Evolutionary conservation across 2,797 vertebrate genomes (phyloP).

Genomic region (Gambusia yucatana): DNA sequence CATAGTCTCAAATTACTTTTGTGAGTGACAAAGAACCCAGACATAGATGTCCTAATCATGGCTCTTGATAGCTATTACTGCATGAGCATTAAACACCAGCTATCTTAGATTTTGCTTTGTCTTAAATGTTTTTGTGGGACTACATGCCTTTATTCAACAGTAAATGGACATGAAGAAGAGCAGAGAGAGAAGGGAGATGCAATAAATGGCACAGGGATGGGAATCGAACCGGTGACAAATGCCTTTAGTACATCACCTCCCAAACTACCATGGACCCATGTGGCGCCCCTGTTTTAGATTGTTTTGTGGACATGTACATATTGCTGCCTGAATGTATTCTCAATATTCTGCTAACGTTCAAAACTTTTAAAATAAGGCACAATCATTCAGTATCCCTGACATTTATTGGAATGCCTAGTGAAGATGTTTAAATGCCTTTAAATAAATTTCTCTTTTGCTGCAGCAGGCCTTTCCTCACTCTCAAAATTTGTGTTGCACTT

Average conservation of each 20-base stretch:
- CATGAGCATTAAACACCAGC: slow-evolving; percentile 5
- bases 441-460: background rate
- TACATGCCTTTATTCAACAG: background rate
- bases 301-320: background rate
- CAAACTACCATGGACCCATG: too few relatives aligned
- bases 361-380: background rate
- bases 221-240: background rate
- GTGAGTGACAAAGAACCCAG: slow-evolving; percentile 39
- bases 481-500: background rate
- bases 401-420: background rate
- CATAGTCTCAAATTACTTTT: slow-evolving; percentile 52
- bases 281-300: too few relatives aligned
- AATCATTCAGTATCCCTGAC: background rate
- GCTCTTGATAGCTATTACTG: slow-evolving; percentile 20
- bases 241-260: background rate
- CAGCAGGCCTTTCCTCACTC: background rate
- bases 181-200: background rate
- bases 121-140: background rate
- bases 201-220: background rate
- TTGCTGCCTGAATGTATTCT: background rate
- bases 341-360: background rate
- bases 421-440: background rate
- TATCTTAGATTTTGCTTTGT: background rate
- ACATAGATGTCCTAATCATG: slow-evolving; percentile 37
- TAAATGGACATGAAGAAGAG: background rate